phyloP scores from a whole-genome alignment of 2,113 vertebrate species.

The Prionailurus bengalensis region DNA sequence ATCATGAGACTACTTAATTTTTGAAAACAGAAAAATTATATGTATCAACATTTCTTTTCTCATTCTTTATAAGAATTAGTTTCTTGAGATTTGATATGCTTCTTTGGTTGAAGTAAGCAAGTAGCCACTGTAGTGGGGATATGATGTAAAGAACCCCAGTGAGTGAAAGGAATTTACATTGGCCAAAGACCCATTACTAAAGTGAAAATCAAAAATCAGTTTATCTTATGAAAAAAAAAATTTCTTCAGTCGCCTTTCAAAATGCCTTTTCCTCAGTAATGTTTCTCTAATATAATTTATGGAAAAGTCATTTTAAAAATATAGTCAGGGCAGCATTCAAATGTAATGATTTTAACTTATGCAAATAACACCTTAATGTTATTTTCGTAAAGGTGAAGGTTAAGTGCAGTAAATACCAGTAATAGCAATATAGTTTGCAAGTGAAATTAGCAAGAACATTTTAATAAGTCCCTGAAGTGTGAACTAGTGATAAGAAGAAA shows the following conservation, averaged over 20 bases:
- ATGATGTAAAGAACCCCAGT: not conserved
- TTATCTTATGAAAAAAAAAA: not conserved
- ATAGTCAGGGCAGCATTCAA: not conserved
- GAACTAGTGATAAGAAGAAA: slow-evolving; percentile 84
- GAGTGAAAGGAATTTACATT: slow-evolving; percentile 8
- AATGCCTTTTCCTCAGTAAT: slow-evolving; percentile 45
- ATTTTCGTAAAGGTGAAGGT: slow-evolving; percentile 73
- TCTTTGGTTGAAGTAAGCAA: not conserved
- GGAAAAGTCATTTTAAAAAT: slow-evolving; percentile 45
- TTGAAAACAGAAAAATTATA: not conserved
- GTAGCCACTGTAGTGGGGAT: not conserved
- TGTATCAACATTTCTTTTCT: not conserved
- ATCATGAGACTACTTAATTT: not conserved
- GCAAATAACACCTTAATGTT: slow-evolving; percentile 59
- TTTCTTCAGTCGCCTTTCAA: not conserved
- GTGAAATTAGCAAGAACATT: slow-evolving; percentile 81
- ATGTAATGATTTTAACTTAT: slow-evolving; percentile 52
- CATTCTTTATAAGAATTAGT: not conserved
- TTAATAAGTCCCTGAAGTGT: slow-evolving; percentile 84
- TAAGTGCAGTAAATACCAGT: slow-evolving; percentile 79
- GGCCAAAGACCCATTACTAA: not conserved
- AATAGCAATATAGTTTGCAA: slow-evolving; percentile 77
- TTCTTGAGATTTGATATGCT: not conserved
- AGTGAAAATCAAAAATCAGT: not conserved
- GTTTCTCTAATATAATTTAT: slow-evolving; percentile 34